Base-by-base conservation (phyloP, 2,797 vertebrate species). In the Pseudopleuronectes americanus region DNA sequence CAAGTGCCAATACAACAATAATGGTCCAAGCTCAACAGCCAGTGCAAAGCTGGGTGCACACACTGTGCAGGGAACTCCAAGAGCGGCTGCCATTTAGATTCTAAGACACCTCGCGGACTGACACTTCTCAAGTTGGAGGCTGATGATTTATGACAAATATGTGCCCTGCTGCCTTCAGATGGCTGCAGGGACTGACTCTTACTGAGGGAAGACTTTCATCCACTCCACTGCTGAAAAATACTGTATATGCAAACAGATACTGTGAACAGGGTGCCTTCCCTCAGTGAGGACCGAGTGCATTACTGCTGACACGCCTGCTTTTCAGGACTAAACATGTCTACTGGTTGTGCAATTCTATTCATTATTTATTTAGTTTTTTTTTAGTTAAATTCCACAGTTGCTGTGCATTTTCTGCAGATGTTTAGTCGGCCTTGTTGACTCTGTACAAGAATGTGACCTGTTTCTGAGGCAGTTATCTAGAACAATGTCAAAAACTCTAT, bases 111-210 rank as follows among this genome's bases (percentile, higher is more conserved):
- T 19, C 47, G 3, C 47, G 1, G 19, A 48, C 47, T 48, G 47
- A 28, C 57, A 47, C 57, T 43, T 23, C 41, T 47, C 41, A 59
- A 47, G 14, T 61, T 14, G 9, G 41, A 28, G 22, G 45, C 19
- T 48, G 59, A n/a, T 49, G 21, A 62, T 61, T 48, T 53, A 12
- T 53, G 24, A 24, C 49, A 41, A 13, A 64, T 41, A 24, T 6
- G 22, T n/a, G 28, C 22, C 13, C 60, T 9, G 17, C 61, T 38
- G 61, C 38, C 52, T 7, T 61, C 58, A 47, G 23, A 48, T 28
- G 19, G 19, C 19, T 48, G 24, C 58, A 21, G 24, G 26, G 41
- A 26, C 45, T 48, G 28, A 33, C 10, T n/a, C 17, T 4, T 16
- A 43, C 5, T 43, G 41, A 43, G 41, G 41, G 41, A 43, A 43